Conservation (phyloP, 2,888 invertebrate genomes). For the Sphaerophoria taeniata region DNA sequence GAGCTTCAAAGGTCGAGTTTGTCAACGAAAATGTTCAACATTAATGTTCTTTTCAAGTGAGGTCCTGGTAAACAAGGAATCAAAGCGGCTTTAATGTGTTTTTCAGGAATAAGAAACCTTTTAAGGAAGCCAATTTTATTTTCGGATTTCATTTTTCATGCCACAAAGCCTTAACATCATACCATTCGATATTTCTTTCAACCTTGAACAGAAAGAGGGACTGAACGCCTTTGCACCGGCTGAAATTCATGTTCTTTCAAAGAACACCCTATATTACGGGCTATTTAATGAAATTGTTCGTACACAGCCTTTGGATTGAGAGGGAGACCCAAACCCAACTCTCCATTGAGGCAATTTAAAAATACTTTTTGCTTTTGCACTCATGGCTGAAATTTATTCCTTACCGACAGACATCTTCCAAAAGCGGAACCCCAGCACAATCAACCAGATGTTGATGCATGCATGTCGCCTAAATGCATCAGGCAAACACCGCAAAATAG, state of each 20-base stretch:
- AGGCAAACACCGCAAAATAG: constrained; percentile 27
- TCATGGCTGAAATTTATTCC: constrained; percentile 64
- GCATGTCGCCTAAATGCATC: constrained; percentile 49
- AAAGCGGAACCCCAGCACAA: constrained; percentile 6
- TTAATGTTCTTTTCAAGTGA: too few relatives aligned
- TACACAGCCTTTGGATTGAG: not conserved
- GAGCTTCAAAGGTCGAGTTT: not conserved
- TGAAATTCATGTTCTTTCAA: constrained; percentile 47
- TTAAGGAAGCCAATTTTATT: too few relatives aligned
- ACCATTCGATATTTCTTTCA: constrained; percentile 33
- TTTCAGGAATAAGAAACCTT: too few relatives aligned
- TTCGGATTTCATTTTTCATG: too few relatives aligned
- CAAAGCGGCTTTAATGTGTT: not conserved
- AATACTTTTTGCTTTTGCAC: constrained; percentile 42
- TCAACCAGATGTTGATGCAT: constrained; percentile 49
- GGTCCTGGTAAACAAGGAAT: not conserved
- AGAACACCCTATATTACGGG: constrained; percentile 75
- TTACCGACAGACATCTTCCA: not conserved
- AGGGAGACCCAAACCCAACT: constrained; percentile 41
- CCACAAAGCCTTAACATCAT: too few relatives aligned
- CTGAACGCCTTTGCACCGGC: not conserved
- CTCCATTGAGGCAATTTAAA: constrained; percentile 42
- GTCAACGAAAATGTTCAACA: too few relatives aligned
- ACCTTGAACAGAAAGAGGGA: constrained; percentile 12
- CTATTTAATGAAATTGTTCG: constrained; percentile 79